phyloP scores from a whole-genome alignment of 2,888 invertebrate genomes.

The Chrysomela aeneicollis region DNA sequence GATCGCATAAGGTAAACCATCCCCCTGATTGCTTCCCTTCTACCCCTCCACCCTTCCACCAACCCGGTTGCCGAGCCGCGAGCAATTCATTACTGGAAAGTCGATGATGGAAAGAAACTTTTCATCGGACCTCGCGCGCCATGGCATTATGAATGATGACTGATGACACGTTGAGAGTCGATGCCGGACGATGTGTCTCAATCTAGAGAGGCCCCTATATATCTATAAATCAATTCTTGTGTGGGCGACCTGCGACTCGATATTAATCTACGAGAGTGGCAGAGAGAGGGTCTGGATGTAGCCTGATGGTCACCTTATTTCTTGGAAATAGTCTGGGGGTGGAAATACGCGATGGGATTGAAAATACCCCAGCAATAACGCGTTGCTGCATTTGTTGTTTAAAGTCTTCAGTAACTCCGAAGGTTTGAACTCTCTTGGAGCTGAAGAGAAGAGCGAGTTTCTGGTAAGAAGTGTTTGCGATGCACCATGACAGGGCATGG shows the following conservation, averaged over 20 bases:
- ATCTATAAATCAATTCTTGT: constrained; percentile 60
- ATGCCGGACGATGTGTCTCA: constrained; percentile 57
- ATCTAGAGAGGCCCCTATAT: constrained; percentile 56
- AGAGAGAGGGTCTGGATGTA: constrained; percentile 27
- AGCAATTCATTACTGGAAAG: constrained; percentile 45
- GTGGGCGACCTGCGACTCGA: constrained; percentile 53
- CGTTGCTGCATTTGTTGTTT: no score
- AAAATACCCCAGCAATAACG: no score
- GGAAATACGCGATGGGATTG: no score
- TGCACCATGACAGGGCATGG: no score
- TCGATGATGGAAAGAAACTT: constrained; percentile 44
- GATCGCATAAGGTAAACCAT: neutral
- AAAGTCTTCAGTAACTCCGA: no score
- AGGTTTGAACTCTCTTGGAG: no score
- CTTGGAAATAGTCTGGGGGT: no score
- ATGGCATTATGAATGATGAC: constrained; percentile 57
- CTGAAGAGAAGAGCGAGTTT: no score
- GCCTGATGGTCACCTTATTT: constrained; percentile 12
- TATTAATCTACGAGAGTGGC: constrained; percentile 59
- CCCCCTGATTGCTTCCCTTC: neutral
- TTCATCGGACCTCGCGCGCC: constrained; percentile 46
- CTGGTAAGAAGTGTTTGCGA: no score
- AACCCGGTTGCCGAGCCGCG: no score
- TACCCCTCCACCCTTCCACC: no score
- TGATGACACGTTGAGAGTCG: constrained; percentile 50